Conservation (phyloP, 2,797 vertebrate species). For the Austrolebias charrua region DNA sequence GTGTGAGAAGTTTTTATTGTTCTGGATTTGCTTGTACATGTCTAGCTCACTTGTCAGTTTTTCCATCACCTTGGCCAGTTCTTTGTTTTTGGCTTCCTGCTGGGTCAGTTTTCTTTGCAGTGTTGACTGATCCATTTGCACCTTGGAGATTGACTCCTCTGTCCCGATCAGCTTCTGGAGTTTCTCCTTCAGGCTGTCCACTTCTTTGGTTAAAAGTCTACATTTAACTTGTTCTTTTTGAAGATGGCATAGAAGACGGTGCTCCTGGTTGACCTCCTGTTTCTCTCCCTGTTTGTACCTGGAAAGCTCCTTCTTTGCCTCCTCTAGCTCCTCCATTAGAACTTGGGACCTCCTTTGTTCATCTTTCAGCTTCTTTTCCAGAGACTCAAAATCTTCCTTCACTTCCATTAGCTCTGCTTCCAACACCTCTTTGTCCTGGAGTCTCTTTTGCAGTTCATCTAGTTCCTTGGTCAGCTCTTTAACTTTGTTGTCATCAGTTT, state of each 20-base stretch:
- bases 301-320: conserved; percentile 85
- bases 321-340: conserved; percentile 87
- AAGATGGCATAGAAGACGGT: conserved; percentile 87
- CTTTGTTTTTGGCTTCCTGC: conserved; percentile 91
- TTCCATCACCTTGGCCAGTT: conserved; percentile 90
- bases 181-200: conserved; percentile 91
- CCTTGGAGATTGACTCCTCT: conserved; percentile 87
- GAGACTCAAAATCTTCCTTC: conserved; percentile 86
- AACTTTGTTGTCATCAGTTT: conserved; percentile 93
- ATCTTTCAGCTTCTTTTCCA: conserved; percentile 84
- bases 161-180: conserved; percentile 90
- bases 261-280: conserved; percentile 88
- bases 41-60: conserved; percentile 87
- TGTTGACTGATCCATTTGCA: conserved; percentile 85
- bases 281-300: conserved; percentile 91
- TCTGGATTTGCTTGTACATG: conserved; percentile 84
- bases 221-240: conserved; percentile 94
- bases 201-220: conserved; percentile 88
- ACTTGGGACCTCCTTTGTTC: conserved; percentile 84
- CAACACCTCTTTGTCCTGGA: conserved; percentile 89
- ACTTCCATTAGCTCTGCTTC: conserved; percentile 90
- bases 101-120: conserved; percentile 90
- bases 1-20: conserved; percentile 83
- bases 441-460: conserved; percentile 86
- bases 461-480: conserved; percentile 92